Evolutionary conservation across 2,888 invertebrate genomes (phyloP).

Genomic region (Pristionchus entomophagus): DNA sequence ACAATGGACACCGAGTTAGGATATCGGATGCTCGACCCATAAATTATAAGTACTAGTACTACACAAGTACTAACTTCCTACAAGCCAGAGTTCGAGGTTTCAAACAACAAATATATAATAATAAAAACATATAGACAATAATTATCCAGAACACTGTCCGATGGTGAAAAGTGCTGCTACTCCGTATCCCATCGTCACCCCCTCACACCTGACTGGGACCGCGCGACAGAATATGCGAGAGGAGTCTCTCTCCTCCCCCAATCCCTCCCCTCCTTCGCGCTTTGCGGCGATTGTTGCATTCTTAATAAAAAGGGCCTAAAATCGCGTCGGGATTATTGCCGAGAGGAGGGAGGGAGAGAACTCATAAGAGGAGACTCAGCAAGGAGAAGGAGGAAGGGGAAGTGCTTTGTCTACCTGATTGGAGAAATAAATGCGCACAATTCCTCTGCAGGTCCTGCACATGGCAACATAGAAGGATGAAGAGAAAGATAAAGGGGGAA

Average conservation of each 20-base stretch:
- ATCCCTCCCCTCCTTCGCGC: not conserved
- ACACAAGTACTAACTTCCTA: too few relatives aligned
- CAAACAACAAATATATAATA: too few relatives aligned
- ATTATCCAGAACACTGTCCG: too few relatives aligned
- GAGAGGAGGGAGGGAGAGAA: conserved; percentile 3
- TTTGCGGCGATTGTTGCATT: conserved; percentile 35
- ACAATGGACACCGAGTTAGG: too few relatives aligned
- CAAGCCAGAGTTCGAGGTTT: too few relatives aligned
- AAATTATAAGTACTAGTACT: too few relatives aligned
- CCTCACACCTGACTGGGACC: conserved; percentile 54
- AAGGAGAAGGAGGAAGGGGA: not conserved
- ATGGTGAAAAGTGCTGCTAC: too few relatives aligned
- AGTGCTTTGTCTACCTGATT: conserved; percentile 37
- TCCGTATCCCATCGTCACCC: conserved; percentile 36
- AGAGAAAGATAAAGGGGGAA: not conserved
- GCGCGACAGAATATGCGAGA: conserved; percentile 47
- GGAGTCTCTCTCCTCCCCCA: conserved; percentile 1
- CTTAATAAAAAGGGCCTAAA: conserved; percentile 29
- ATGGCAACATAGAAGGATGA: conserved; percentile 4
- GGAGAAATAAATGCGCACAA: conserved; percentile 5
- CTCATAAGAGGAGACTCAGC: not conserved
- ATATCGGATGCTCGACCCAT: too few relatives aligned
- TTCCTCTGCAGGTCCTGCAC: not conserved
- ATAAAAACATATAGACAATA: too few relatives aligned
- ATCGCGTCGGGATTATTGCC: conserved; percentile 10